Conservation (phyloP, 2,888 invertebrate genomes). For the Tridacna gigas region DNA sequence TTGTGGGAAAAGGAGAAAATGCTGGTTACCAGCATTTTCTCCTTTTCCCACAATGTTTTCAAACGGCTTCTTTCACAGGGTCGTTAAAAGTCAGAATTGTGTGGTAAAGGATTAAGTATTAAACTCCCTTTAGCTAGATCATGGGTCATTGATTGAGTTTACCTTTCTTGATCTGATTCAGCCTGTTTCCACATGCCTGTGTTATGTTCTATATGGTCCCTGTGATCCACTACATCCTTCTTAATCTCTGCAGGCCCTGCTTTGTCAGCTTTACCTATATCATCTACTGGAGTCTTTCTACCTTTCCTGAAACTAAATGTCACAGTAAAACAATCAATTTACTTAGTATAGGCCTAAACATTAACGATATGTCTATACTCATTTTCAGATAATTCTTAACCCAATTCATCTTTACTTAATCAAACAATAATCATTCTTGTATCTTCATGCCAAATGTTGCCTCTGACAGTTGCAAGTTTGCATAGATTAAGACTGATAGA, state of each 20-base stretch:
- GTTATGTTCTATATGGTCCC: slow-evolving; percentile 54
- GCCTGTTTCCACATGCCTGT: slow-evolving; percentile 65
- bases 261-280: slow-evolving; percentile 50
- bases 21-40: background rate
- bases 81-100: background rate
- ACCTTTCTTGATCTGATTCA: slow-evolving; percentile 78
- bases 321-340: no score
- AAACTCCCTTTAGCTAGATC: background rate
- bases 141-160: background rate
- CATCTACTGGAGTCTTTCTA: slow-evolving; percentile 66
- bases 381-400: no score
- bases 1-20: background rate
- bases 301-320: slow-evolving; percentile 57
- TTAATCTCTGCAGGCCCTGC: slow-evolving; percentile 2
- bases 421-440: no score
- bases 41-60: background rate
- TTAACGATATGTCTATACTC: no score
- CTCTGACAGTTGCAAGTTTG: no score
- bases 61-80: background rate
- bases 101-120: background rate
- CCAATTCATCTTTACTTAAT: no score
- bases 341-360: no score
- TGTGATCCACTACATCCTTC: slow-evolving; percentile 30
- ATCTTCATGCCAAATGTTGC: no score
- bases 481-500: no score